Percentiles rank a stretch among this genome's conserved stretches.
These are phyloP conservation scores for Acleris laterana DNA, from an alignment of 2,888 invertebrate genomes.

Conservation along the genomic window DNA sequence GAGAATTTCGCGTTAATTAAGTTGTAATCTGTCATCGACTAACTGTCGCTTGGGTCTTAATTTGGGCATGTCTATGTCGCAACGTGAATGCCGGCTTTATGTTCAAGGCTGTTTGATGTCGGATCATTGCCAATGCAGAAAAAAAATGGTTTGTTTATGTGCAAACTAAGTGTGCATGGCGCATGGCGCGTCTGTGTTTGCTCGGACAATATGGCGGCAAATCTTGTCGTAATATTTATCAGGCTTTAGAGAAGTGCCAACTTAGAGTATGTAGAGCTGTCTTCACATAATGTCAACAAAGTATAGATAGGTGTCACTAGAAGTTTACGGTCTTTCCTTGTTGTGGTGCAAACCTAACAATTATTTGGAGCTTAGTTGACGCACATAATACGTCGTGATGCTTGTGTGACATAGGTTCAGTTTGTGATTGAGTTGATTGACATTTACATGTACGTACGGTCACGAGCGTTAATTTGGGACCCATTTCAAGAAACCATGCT, in stretches of 20 bases:
- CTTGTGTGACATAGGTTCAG: too few species aligned
- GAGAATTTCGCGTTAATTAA: conserved; percentile 35
- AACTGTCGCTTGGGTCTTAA: conserved; percentile 34
- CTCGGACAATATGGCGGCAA: conserved; percentile 6
- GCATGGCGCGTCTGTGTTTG: conserved; percentile 35
- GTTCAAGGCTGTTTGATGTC: conserved; percentile 42
- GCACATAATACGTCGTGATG: too few species aligned
- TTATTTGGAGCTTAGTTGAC: too few species aligned
- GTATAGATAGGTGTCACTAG: too few species aligned
- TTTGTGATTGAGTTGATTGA: too few species aligned
- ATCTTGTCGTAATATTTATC: conserved; percentile 29
- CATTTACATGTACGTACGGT: too few species aligned
- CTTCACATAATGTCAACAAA: conserved; percentile 15
- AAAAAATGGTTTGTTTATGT: conserved; percentile 52
- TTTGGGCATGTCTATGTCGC: conserved; percentile 30
- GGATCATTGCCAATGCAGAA: conserved; percentile 45
- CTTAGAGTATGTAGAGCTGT: conserved; percentile 28
- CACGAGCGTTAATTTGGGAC: too few species aligned
- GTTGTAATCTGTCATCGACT: conserved; percentile 37
- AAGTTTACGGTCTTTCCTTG: too few species aligned
- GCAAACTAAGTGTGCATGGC: conserved; percentile 48
- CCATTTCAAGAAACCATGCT: too few species aligned
- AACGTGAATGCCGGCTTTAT: conserved; percentile 34
- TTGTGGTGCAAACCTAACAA: too few species aligned
- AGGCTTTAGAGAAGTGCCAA: conserved; percentile 12